A percentile compares a stretch with the other conserved stretches of the same genome.
These are phyloP conservation scores for Fistularia tabacaria DNA, from an alignment of 2,797 vertebrate species.

Conservation along the genomic window DNA sequence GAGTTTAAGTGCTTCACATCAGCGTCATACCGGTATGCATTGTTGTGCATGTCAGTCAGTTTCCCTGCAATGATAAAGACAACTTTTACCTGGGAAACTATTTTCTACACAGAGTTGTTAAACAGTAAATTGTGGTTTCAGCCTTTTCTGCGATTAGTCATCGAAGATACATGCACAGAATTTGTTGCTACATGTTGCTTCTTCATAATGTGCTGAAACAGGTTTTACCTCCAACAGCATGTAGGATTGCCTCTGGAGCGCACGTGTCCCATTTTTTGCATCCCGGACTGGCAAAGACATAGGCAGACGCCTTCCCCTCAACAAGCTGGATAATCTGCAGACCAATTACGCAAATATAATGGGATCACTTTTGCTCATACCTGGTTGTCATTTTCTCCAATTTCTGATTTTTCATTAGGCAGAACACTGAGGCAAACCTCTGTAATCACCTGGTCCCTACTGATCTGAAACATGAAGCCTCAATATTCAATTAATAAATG, in stretches of 20 bases:
- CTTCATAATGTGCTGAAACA: neutral
- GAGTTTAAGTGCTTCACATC: conserved; percentile 96
- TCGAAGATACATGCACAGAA: neutral
- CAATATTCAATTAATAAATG: too few species aligned
- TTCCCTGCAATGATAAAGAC: conserved; percentile 75
- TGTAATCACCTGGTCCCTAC: too few species aligned
- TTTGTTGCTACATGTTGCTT: neutral
- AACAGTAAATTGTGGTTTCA: neutral
- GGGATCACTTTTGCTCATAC: too few species aligned
- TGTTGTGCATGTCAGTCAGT: conserved; percentile 90
- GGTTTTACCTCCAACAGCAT: conserved; percentile 87
- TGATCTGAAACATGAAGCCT: neutral
- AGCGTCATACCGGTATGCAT: conserved; percentile 84
- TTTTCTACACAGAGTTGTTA: neutral
- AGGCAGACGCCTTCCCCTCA: conserved; percentile 96
- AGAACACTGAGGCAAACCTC: too few species aligned
- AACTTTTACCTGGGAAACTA: too few species aligned
- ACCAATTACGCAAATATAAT: neutral
- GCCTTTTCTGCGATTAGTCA: neutral
- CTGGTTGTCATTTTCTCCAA: too few species aligned
- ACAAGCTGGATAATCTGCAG: conserved; percentile 91
- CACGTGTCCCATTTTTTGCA: conserved; percentile 99
- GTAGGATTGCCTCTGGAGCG: conserved; percentile 90
- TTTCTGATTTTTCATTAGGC: too few species aligned
- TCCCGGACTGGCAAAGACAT: conserved; percentile 94